Evolutionary conservation across 2,113 vertebrate genomes (phyloP).

Genomic region (Crypturellus undulatus): DNA sequence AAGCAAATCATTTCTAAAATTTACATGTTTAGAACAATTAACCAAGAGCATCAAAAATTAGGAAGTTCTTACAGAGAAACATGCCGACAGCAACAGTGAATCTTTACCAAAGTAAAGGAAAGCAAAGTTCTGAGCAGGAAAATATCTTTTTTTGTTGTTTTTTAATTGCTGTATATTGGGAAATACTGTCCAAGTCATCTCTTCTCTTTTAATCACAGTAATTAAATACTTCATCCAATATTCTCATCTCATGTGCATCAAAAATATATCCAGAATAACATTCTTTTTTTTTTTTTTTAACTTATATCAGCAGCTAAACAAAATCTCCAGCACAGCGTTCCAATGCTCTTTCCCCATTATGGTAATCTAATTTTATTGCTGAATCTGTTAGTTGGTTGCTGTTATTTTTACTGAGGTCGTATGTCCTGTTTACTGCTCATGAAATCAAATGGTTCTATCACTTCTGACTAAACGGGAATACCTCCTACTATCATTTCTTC

Average conservation of each 20-base stretch:
- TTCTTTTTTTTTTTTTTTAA: not conserved
- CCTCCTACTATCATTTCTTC: conserved; percentile 19
- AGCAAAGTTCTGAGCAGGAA: not conserved
- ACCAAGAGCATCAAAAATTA: not conserved
- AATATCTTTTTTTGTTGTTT: not conserved
- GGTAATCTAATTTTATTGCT: conserved; percentile 34
- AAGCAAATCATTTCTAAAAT: not conserved
- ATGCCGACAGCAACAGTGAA: not conserved
- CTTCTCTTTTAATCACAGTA: not conserved
- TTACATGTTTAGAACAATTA: not conserved
- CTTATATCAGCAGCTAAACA: not conserved
- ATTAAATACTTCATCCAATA: not conserved
- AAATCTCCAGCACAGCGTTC: not conserved
- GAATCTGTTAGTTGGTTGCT: conserved; percentile 5
- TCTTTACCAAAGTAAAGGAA: not conserved
- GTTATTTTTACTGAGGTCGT: conserved; percentile 21
- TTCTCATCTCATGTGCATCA: not conserved
- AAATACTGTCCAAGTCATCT: not conserved
- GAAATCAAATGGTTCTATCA: conserved; percentile 49
- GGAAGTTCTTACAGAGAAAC: not conserved
- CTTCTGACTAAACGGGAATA: conserved; percentile 42
- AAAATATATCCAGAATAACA: not conserved
- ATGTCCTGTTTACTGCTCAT: conserved; percentile 32
- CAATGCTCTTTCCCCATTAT: not conserved
- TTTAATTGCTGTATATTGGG: not conserved